A percentile compares a stretch with the other conserved stretches of the same genome.
Evolutionary conservation across 2,888 invertebrate genomes (phyloP).

Genomic region (Nowickia ferox): DNA sequence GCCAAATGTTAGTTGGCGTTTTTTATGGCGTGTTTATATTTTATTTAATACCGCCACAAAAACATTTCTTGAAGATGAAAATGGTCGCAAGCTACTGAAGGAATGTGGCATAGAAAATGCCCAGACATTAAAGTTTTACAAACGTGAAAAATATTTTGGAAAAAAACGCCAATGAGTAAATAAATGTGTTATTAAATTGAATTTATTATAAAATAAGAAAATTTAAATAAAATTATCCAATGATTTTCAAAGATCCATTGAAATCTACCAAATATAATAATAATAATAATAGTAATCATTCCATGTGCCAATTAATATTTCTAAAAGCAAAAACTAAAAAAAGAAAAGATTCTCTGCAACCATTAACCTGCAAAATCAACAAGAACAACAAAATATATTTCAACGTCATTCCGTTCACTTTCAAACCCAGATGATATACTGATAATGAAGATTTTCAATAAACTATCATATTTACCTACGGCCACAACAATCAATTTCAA

Average conservation of each 20-base stretch:
- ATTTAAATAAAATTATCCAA: conserved; percentile 43
- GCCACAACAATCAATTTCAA: conserved; percentile 38
- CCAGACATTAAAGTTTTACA: conserved; percentile 88
- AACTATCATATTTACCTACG: conserved; percentile 17
- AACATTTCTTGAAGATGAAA: conserved; percentile 83
- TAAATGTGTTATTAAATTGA: conserved; percentile 16
- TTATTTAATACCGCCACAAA: conserved; percentile 83
- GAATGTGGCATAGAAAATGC: conserved; percentile 89
- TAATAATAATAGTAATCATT: conserved; percentile 53
- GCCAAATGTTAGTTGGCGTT: conserved; percentile 80
- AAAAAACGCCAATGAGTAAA: conserved; percentile 75
- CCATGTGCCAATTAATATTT: conserved; percentile 69
- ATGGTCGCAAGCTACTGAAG: conserved; percentile 86
- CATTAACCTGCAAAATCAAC: conserved; percentile 16
- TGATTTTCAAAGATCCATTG: conserved; percentile 56
- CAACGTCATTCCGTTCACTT: conserved; percentile 67
- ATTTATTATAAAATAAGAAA: conserved; percentile 4
- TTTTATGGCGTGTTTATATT: conserved; percentile 81
- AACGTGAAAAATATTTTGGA: conserved; percentile 84
- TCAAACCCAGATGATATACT: conserved; percentile 60
- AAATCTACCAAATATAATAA: conserved; percentile 41
- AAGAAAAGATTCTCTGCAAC: conserved; percentile 55
- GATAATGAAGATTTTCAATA: conserved; percentile 61
- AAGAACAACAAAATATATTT: conserved; percentile 21
- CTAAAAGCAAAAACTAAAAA: conserved; percentile 64